Conservation (phyloP, 2,797 vertebrate species). For the Takifugu rubripes region DNA sequence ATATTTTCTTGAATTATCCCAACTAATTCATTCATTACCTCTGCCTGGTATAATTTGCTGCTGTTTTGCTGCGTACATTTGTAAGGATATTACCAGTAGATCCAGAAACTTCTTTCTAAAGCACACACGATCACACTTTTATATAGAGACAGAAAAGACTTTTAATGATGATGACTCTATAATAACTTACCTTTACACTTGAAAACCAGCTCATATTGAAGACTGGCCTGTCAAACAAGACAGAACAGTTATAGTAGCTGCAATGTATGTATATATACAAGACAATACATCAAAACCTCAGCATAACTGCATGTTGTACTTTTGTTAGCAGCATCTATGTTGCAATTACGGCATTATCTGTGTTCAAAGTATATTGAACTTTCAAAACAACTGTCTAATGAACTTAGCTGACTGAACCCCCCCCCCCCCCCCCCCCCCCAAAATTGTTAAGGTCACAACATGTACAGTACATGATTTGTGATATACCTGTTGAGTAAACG, state of each 20-base stretch:
- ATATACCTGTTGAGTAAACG: conserved; percentile 53
- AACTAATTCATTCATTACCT: conserved; percentile 46
- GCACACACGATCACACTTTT: conserved; percentile 22
- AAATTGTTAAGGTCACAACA: no score
- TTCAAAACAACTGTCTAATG: no score
- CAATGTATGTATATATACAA: not conserved
- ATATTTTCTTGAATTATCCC: conserved; percentile 2
- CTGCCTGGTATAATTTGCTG: conserved; percentile 12
- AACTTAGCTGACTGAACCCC: not conserved
- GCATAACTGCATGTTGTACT: no score
- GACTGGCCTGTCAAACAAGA: conserved; percentile 39
- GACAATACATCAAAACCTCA: not conserved
- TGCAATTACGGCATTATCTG: no score
- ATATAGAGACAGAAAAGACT: not conserved
- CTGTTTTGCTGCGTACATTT: conserved; percentile 44
- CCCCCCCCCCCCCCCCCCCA: no score
- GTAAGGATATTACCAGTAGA: conserved; percentile 1
- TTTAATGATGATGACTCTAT: not conserved
- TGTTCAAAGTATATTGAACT: no score
- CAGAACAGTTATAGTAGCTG: not conserved
- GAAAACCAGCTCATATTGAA: conserved; percentile 55
- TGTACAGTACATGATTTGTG: not conserved
- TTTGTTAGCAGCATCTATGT: no score
- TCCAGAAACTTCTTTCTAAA: conserved; percentile 41
- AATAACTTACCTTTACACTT: conserved; percentile 55